Evolutionary conservation across 2,888 invertebrate genomes (phyloP).

Genomic region (Cerastoderma edule): DNA sequence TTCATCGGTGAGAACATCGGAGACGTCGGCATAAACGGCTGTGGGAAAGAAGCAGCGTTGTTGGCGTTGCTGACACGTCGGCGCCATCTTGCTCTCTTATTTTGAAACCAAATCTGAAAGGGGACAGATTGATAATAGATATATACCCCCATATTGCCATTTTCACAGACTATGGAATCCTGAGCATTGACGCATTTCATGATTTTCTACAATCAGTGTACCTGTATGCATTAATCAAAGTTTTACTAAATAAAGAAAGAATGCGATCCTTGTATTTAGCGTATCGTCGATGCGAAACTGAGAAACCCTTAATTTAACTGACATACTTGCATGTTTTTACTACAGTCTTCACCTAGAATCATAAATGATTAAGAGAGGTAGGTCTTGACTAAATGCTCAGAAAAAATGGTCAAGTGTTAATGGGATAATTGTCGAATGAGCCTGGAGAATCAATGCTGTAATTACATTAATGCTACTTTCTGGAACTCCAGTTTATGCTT

Average conservation of each 20-base stretch:
- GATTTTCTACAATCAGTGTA: background rate
- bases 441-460: too few relatives aligned
- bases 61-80: constrained; percentile 63
- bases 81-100: constrained; percentile 74
- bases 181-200: background rate
- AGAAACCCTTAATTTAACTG: background rate
- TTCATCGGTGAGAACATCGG: constrained; percentile 61
- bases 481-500: too few relatives aligned
- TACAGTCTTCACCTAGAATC: too few relatives aligned
- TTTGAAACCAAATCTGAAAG: constrained; percentile 71
- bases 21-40: constrained; percentile 32
- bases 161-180: background rate
- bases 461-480: too few relatives aligned
- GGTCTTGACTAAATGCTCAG: too few relatives aligned
- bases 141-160: background rate
- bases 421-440: too few relatives aligned
- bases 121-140: background rate
- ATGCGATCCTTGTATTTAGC: background rate
- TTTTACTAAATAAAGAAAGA: background rate
- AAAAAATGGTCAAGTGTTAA: too few relatives aligned
- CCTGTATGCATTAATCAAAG: background rate
- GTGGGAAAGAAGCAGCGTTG: constrained; percentile 21
- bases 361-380: too few relatives aligned
- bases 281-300: background rate
- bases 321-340: too few relatives aligned